Base-by-base conservation (phyloP, 2,797 vertebrate genomes). In the Borostomias antarcticus region DNA sequence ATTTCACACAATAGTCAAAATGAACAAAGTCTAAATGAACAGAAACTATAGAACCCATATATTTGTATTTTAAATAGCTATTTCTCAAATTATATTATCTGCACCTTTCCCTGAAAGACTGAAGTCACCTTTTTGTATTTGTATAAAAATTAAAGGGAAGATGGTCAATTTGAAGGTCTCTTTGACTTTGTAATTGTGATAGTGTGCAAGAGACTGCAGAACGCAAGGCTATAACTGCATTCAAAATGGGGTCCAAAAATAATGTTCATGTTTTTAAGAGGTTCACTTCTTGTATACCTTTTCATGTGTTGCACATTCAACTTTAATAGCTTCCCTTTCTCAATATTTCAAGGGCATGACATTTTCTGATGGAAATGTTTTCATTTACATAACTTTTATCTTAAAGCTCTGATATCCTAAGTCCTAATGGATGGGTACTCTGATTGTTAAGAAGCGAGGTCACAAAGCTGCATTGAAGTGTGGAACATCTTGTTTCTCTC, bases 81-180 rank as follows among this genome's bases (percentile, higher is more conserved):
- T 1, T 54, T 26, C 4, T 32, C 29, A 32, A 28, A 19, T 56
- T 30, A 26, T 32, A n/a, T 7, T 40, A 15, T n/a, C 5, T 13
- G 28, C 7, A 4, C 13, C 9, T 30, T 19, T 35, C 43, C 9
- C n/a, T 47, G n/a, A 21, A 50, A 32, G 25, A 62, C n/a, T 48
- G 7, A 40, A 26, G 25, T 26, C n/a, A 17, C 15, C 2, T n/a
- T 30, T 66, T 19, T 60, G 32, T 59, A 67, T 40, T 53, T 60
- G 30, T 50, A 37, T 13, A 26, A 29, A 59, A 21, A 47, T 61
- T n/a, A 37, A 61, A 61, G 21, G 17, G 9, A 15, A 59, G 40
- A 10, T 29, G 35, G 17, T 23, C 19, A 2, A 47, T 66, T 30
- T 57, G 13, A 48, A 23, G 25, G 32, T 35, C 23, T 32, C 11